Percentiles rank a stretch among this genome's conserved stretches.
Conservation (phyloP, 2,888 invertebrate genomes). For the Idaea dimidiata region DNA sequence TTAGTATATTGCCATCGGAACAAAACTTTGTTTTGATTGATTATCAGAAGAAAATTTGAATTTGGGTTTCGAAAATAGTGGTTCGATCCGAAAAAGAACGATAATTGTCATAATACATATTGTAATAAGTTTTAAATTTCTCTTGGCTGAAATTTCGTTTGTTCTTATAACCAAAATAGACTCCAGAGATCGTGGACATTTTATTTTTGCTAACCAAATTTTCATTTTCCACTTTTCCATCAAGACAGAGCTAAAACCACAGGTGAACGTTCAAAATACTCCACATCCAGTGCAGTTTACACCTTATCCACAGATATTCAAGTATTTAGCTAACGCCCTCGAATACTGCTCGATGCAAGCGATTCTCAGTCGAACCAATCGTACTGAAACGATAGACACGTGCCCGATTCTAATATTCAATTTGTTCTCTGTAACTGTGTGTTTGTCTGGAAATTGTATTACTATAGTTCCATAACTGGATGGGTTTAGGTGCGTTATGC, state of each 20-base stretch:
- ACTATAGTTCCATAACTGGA: neutral
- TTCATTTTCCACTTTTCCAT: neutral
- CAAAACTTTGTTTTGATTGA: too few relatives aligned
- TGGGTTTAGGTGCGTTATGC: neutral
- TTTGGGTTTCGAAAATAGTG: too few relatives aligned
- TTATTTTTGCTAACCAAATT: neutral
- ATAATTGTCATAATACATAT: too few relatives aligned
- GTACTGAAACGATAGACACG: neutral
- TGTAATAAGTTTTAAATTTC: too few relatives aligned
- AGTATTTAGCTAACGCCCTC: neutral
- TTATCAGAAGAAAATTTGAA: too few relatives aligned
- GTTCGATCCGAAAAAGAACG: too few relatives aligned
- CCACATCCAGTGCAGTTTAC: conserved; percentile 4
- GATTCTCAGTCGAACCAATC: neutral
- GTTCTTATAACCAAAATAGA: too few relatives aligned
- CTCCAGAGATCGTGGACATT: too few relatives aligned
- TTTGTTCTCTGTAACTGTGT: neutral
- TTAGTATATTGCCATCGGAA: too few relatives aligned
- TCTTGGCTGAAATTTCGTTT: too few relatives aligned
- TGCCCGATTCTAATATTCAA: conserved; percentile 1
- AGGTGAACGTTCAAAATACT: neutral
- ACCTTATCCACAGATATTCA: neutral
- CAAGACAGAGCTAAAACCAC: neutral
- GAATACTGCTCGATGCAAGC: neutral
- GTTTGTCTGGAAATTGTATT: neutral